These are phyloP conservation scores for Diaperis boleti DNA, from an alignment of 2,888 invertebrate species.

Conservation along the genomic window DNA sequence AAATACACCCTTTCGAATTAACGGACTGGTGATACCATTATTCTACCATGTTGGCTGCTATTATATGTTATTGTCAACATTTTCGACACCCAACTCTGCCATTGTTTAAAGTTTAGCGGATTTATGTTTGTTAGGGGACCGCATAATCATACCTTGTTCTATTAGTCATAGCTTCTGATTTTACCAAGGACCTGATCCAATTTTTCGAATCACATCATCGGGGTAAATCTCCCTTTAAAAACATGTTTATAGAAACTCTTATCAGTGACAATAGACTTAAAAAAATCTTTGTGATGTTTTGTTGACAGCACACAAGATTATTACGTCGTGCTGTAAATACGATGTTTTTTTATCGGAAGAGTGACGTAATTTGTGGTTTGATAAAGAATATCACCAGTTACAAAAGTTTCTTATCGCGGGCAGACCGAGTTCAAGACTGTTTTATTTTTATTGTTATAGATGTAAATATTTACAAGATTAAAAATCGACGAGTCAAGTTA, in stretches of 20 bases:
- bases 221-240: background rate
- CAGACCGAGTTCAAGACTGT: slow-evolving; percentile 22
- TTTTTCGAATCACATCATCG: background rate
- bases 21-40: slow-evolving; percentile 58
- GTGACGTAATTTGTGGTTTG: slow-evolving; percentile 38
- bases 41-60: slow-evolving; percentile 52
- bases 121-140: slow-evolving; percentile 50
- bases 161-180: slow-evolving; percentile 53
- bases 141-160: slow-evolving; percentile 54
- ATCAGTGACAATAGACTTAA: slow-evolving; percentile 12
- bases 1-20: slow-evolving; percentile 57
- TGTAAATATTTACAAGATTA: slow-evolving; percentile 24
- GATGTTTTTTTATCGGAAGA: slow-evolving; percentile 27
- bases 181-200: background rate
- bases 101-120: slow-evolving; percentile 54
- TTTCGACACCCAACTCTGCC: slow-evolving; percentile 51
- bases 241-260: slow-evolving; percentile 19
- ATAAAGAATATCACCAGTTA: slow-evolving; percentile 37
- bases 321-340: slow-evolving; percentile 23
- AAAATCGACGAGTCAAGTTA: too few relatives aligned
- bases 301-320: slow-evolving; percentile 30
- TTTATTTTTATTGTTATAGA: slow-evolving; percentile 30
- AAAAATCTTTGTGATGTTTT: slow-evolving; percentile 14
- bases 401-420: slow-evolving; percentile 33
- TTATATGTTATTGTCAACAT: slow-evolving; percentile 57